Evolutionary conservation across 2,888 invertebrate genomes (phyloP), one percentile per base, ranked within the genome.

Genomic region (Cataglyphis altisquamis): DNA sequence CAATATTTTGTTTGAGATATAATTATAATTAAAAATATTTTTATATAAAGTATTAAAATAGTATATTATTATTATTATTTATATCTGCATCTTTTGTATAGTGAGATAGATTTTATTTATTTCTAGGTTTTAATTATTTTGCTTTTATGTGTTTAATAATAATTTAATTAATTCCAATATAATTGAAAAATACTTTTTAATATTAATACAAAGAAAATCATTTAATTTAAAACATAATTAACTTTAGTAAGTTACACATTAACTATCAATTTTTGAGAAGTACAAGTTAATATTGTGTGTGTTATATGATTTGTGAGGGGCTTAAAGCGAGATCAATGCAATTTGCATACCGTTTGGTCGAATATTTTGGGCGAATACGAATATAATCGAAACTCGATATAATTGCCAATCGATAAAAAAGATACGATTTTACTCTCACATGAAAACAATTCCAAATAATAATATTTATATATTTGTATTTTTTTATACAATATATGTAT

Each of bases 291-390:
- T 66, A 52, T 66, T 39, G 3, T 12, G 4, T 12, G 15, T 12
- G 25, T 75, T 39, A 29, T n/a, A 0, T 48, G 36, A 75, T 64
- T 48, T 48, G 25, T 75, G 29, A 64, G 2, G 5, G 10, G 25
- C 15, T 6, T 39, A 39, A 25, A 25, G n/a, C 29, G n/a, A 77
- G 39, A 55, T 77, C 67, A 77, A 77, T 29, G 55, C 29, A 29
- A 67, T 77, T 77, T 77, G 67, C 77, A 67, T 77, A 67, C 41
- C 1, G 15, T 67, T 77, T 52, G 52, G n/a, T n/a, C 18, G 18
- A 48, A 48, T 18, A 48, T 48, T 48, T 52, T 8, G 25, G n/a
- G 8, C 4, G 39, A 52, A 75, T n/a, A 66, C 3, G 25, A 52
- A 66, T 36, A 77, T 64, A 77, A 77, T 41, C 55, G 55, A 67